These are phyloP conservation scores for Bombyx mandarina DNA, from an alignment of 1,140 invertebrate genomes.

Conservation along the genomic window DNA sequence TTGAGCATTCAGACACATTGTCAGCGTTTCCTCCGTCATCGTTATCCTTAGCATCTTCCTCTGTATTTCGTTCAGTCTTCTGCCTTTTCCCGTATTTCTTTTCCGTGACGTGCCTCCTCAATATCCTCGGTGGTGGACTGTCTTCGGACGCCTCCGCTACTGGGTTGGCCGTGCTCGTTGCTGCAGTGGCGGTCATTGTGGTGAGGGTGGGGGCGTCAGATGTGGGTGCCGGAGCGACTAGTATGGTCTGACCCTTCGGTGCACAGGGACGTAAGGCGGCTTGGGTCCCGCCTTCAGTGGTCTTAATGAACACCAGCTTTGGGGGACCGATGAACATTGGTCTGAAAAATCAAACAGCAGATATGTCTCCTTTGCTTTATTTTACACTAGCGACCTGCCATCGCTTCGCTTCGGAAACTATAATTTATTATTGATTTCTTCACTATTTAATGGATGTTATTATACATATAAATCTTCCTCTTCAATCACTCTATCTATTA, in stretches of 20 bases:
- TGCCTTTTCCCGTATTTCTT: slow-evolving; percentile 62
- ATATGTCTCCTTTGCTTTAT: background rate
- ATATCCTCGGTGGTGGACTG: slow-evolving; percentile 30
- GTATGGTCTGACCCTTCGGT: slow-evolving; percentile 61
- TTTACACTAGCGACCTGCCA: too few relatives aligned
- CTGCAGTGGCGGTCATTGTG: slow-evolving; percentile 10
- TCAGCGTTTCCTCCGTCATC: slow-evolving; percentile 30
- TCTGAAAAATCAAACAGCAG: slow-evolving; percentile 21
- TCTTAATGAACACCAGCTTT: slow-evolving; percentile 68
- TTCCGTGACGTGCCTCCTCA: slow-evolving; percentile 40
- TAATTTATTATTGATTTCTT: background rate
- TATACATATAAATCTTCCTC: too few relatives aligned
- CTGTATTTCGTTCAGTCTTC: slow-evolving; percentile 33
- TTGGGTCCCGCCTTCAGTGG: slow-evolving; percentile 46
- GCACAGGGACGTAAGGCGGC: slow-evolving; percentile 43
- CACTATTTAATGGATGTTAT: too few relatives aligned
- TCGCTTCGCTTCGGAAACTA: background rate
- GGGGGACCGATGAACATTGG: slow-evolving; percentile 69
- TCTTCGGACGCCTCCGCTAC: slow-evolving; percentile 42
- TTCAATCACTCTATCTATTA: too few relatives aligned
- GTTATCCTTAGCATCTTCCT: slow-evolving; percentile 30
- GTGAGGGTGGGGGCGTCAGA: slow-evolving; percentile 10
- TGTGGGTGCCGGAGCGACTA: slow-evolving; percentile 47
- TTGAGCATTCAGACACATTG: slow-evolving; percentile 36
- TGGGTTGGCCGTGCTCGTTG: slow-evolving; percentile 15